Evolutionary conservation across 2,888 invertebrate species (phyloP).

Genomic region (Hydraecia micacea): DNA sequence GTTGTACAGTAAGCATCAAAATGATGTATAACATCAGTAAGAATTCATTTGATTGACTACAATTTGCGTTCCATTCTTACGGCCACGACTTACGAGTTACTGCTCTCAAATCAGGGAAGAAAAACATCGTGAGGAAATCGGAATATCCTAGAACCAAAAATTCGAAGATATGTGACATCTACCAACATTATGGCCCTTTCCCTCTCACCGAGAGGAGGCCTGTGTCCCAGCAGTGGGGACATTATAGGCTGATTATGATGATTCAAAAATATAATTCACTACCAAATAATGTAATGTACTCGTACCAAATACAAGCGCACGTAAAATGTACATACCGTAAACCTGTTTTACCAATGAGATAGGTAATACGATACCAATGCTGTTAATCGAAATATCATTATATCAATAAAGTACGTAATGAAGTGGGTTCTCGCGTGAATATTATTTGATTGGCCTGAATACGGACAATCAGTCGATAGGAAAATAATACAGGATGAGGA

Average conservation of each 20-base stretch:
- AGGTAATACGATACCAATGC: not conserved
- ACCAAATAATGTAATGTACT: not conserved
- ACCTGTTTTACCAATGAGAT: not conserved
- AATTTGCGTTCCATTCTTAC: not conserved
- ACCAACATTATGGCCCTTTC: not conserved
- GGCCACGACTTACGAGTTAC: not conserved
- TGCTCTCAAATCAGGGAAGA: not conserved
- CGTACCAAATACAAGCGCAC: not conserved
- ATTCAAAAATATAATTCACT: not conserved
- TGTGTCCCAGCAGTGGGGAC: not conserved
- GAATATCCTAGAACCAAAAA: not conserved
- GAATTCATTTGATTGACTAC: not conserved
- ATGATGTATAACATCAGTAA: not conserved
- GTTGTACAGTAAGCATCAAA: not conserved
- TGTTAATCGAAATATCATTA: slow-evolving; percentile 19
- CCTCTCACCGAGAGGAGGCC: not conserved
- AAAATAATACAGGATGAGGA: not conserved
- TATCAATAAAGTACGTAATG: slow-evolving; percentile 14
- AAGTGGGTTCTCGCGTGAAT: slow-evolving; percentile 16
- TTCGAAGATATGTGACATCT: not conserved
- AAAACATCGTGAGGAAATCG: not conserved
- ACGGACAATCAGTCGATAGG: slow-evolving; percentile 5
- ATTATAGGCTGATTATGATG: not conserved
- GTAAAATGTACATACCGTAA: not conserved
- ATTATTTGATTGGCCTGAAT: slow-evolving; percentile 43